Evolutionary conservation across 2,113 vertebrate genomes (phyloP).

Genomic region (Cavia aperea): DNA sequence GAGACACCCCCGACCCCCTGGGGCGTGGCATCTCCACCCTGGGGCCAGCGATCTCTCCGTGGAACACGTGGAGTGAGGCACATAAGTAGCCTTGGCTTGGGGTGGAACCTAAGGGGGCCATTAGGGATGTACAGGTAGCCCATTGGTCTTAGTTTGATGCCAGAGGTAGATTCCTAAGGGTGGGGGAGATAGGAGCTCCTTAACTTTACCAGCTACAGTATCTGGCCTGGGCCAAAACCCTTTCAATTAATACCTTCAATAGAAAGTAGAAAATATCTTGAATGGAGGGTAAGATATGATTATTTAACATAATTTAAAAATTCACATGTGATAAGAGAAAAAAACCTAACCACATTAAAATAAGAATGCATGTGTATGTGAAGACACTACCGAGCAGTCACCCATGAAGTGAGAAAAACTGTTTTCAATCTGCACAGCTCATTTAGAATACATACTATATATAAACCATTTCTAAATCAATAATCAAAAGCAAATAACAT

Average conservation of each 20-base stretch:
- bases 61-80: too few relatives aligned
- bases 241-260: not conserved
- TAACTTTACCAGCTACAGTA: too few relatives aligned
- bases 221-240: too few relatives aligned
- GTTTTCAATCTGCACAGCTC: not conserved
- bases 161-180: too few relatives aligned
- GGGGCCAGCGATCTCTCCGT: too few relatives aligned
- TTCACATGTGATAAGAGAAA: not conserved
- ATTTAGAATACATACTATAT: not conserved
- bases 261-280: not conserved
- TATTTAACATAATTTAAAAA: not conserved
- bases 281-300: not conserved
- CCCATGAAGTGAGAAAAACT: not conserved
- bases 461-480: not conserved
- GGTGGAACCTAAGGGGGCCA: too few relatives aligned
- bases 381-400: not conserved
- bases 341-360: not conserved
- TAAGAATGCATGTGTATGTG: not conserved
- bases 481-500: not conserved
- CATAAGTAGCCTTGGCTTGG: too few relatives aligned
- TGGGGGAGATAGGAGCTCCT: too few relatives aligned
- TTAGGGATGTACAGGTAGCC: too few relatives aligned
- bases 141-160: too few relatives aligned
- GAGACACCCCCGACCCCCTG: too few relatives aligned
- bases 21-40: too few relatives aligned